These are phyloP conservation scores for Zonitis immaculata DNA, from an alignment of 2,888 invertebrate species.

Conservation along the genomic window DNA sequence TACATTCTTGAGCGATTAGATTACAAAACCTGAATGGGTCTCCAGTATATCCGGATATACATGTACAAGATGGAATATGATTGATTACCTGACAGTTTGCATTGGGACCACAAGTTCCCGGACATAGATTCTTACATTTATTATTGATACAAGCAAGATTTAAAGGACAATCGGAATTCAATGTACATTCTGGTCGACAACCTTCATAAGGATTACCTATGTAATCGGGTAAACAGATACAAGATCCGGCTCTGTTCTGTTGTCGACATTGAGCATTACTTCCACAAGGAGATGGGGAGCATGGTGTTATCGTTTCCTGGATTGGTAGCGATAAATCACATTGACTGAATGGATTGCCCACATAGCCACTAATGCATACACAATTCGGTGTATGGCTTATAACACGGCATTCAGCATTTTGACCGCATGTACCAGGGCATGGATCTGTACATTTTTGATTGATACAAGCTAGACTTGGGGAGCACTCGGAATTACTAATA, in stretches of 20 bases:
- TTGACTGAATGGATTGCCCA: conserved; percentile 76
- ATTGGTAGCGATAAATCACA: conserved; percentile 53
- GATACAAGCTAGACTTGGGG: conserved; percentile 72
- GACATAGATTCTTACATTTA: conserved; percentile 69
- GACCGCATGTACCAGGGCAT: conserved; percentile 76
- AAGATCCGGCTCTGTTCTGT: conserved; percentile 59
- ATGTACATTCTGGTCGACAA: conserved; percentile 69
- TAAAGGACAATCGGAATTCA: conserved; percentile 67
- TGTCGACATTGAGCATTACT: conserved; percentile 60
- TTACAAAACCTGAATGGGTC: conserved; percentile 50
- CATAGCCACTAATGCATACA: conserved; percentile 66
- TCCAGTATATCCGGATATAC: conserved; percentile 59
- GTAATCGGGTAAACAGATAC: conserved; percentile 60
- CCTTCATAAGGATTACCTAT: conserved; percentile 68
- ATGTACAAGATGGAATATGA: conserved; percentile 70
- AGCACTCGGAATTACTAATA: conserved; percentile 75
- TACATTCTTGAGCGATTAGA: conserved; percentile 42
- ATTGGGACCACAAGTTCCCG: conserved; percentile 65
- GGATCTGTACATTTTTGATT: conserved; percentile 79
- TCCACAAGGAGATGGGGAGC: conserved; percentile 67
- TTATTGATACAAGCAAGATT: conserved; percentile 67
- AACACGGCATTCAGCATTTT: conserved; percentile 71
- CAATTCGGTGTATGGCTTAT: conserved; percentile 80
- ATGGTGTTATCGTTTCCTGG: conserved; percentile 53
- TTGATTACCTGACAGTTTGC: conserved; percentile 73